These are phyloP conservation scores for Sinocyclocheilus grahami DNA, from an alignment of 2,113 vertebrate species.

Conservation along the genomic window DNA sequence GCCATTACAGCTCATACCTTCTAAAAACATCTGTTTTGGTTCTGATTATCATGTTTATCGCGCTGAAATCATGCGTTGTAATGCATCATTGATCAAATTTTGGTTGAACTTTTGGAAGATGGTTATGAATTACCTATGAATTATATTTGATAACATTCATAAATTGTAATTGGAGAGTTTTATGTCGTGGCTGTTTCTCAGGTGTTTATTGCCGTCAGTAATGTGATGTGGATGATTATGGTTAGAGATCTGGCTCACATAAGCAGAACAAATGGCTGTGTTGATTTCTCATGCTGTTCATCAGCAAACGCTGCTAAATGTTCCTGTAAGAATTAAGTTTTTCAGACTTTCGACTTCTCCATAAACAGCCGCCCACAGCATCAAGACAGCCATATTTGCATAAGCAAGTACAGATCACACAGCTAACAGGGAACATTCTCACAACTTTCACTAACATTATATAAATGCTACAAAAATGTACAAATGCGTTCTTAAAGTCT, in stretches of 20 bases:
- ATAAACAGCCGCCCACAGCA: not conserved
- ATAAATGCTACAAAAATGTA: too few relatives aligned
- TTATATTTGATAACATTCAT: not conserved
- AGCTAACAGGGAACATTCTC: too few relatives aligned
- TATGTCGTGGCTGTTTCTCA: not conserved
- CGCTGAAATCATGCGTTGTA: too few relatives aligned
- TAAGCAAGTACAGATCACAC: too few relatives aligned
- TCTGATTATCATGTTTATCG: too few relatives aligned
- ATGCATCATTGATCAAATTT: too few relatives aligned
- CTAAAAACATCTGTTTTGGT: too few relatives aligned
- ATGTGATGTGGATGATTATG: not conserved
- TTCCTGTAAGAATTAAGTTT: slow-evolving; percentile 7
- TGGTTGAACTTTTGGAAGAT: not conserved
- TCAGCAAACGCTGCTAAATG: slow-evolving; percentile 2
- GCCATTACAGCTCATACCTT: too few relatives aligned
- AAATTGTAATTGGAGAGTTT: not conserved
- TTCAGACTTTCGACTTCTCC: not conserved
- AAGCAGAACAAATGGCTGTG: slow-evolving; percentile 4
- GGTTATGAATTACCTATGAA: too few relatives aligned
- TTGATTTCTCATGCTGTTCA: slow-evolving; percentile 19
- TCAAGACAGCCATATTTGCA: not conserved
- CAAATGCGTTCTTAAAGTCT: too few relatives aligned
- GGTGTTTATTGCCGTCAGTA: not conserved
- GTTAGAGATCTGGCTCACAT: not conserved
- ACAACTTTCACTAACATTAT: too few relatives aligned